These are phyloP conservation scores for Drosophila arawakana DNA, from an alignment of 1,140 invertebrate genomes.

Conservation along the genomic window DNA sequence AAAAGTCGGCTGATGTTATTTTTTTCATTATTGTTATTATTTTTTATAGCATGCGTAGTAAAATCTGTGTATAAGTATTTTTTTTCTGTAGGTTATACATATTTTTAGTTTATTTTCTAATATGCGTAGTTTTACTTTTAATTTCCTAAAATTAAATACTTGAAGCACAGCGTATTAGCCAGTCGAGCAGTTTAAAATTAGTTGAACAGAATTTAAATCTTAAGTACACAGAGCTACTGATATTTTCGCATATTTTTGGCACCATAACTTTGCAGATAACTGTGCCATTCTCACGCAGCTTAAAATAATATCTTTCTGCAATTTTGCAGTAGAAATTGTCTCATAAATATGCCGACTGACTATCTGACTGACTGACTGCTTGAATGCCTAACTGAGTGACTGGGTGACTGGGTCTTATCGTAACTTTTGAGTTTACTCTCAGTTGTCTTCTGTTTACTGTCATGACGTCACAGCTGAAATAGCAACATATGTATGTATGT, in stretches of 20 bases:
- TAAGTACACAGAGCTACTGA: slow-evolving; percentile 21
- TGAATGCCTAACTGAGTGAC: slow-evolving; percentile 37
- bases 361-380: slow-evolving; percentile 45
- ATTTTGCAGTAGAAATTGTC: slow-evolving; percentile 65
- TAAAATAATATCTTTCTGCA: slow-evolving; percentile 50
- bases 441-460: slow-evolving; percentile 32
- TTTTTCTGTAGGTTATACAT: no score
- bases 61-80: no score
- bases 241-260: slow-evolving; percentile 36
- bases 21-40: slow-evolving; percentile 22
- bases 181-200: not conserved
- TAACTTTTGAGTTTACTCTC: slow-evolving; percentile 23
- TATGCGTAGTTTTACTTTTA: no score
- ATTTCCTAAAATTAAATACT: no score
- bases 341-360: slow-evolving; percentile 71
- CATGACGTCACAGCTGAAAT: slow-evolving; percentile 64
- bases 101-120: no score
- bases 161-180: not conserved
- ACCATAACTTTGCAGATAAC: slow-evolving; percentile 45
- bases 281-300: slow-evolving; percentile 78
- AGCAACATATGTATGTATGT: slow-evolving; percentile 43
- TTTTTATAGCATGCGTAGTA: slow-evolving; percentile 10
- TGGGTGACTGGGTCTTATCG: slow-evolving; percentile 50
- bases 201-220: not conserved
- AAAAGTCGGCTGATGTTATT: slow-evolving; percentile 46